These are phyloP conservation scores for Oxytorus armatus DNA, from an alignment of 2,888 invertebrate genomes.

Conservation along the genomic window DNA sequence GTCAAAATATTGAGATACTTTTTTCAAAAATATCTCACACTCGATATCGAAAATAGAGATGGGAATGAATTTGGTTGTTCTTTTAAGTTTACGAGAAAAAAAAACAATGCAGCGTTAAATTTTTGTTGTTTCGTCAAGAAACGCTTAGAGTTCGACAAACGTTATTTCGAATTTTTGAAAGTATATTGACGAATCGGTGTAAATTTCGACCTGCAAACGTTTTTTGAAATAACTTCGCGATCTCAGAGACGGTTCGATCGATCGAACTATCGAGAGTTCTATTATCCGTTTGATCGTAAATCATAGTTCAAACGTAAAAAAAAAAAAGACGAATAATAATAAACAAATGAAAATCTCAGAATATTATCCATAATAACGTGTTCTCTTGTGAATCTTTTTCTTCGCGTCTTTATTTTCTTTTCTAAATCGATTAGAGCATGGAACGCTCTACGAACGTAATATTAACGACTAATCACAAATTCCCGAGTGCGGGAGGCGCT, in stretches of 20 bases:
- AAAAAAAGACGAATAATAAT: too few species aligned
- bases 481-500: neutral
- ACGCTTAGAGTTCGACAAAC: too few species aligned
- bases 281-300: too few species aligned
- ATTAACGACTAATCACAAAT: slow-evolving; percentile 48
- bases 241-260: too few species aligned
- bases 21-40: slow-evolving; percentile 56
- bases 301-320: slow-evolving; percentile 7
- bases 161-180: too few species aligned
- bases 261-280: too few species aligned
- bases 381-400: neutral
- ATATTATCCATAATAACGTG: slow-evolving; percentile 7
- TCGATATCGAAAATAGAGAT: slow-evolving; percentile 61
- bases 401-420: neutral
- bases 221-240: too few species aligned
- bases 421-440: slow-evolving; percentile 5
- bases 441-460: slow-evolving; percentile 37
- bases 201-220: too few species aligned
- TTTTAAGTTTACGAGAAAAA: slow-evolving; percentile 15
- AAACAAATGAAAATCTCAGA: neutral
- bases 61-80: slow-evolving; percentile 46
- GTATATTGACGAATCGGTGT: too few species aligned
- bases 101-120: slow-evolving; percentile 10
- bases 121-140: too few species aligned
- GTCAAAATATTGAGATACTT: slow-evolving; percentile 39